Conservation (phyloP, 2,888 invertebrate species). For the Silvanus unidentatus region DNA sequence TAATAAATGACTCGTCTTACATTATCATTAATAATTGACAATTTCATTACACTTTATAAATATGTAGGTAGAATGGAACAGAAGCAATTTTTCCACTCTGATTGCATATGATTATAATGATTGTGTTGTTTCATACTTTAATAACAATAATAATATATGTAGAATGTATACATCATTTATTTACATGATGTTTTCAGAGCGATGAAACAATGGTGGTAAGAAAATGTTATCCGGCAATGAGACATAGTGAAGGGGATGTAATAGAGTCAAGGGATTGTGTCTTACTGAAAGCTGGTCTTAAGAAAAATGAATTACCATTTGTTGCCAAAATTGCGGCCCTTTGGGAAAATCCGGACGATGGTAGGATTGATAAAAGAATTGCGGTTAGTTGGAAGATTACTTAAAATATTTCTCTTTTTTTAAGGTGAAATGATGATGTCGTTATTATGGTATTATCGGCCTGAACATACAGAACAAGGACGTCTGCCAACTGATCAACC, state of each 20-base stretch:
- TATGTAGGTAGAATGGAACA: no score
- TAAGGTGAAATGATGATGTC: conserved; percentile 97
- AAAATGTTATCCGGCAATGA: conserved; percentile 86
- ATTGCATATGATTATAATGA: no score
- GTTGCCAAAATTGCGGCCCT: conserved; percentile 91
- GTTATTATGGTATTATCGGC: conserved; percentile 94
- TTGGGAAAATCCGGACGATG: conserved; percentile 92
- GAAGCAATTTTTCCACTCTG: no score
- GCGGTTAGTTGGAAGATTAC: no score
- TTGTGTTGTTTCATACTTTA: no score
- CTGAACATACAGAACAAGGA: conserved; percentile 92
- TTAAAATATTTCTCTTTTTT: not conserved
- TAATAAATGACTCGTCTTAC: no score
- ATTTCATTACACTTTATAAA: no score
- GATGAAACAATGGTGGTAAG: conserved; percentile 69
- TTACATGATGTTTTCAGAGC: conserved; percentile 52
- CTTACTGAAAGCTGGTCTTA: conserved; percentile 76
- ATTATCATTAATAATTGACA: no score
- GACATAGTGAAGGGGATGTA: conserved; percentile 78
- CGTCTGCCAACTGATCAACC: conserved; percentile 71
- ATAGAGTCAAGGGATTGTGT: conserved; percentile 87
- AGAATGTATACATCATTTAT: not conserved
- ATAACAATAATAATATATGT: no score
- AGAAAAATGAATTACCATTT: conserved; percentile 82
- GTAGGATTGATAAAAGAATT: conserved; percentile 48